Base-by-base conservation (phyloP, 1,140 invertebrate species). In the Cydia amplana region DNA sequence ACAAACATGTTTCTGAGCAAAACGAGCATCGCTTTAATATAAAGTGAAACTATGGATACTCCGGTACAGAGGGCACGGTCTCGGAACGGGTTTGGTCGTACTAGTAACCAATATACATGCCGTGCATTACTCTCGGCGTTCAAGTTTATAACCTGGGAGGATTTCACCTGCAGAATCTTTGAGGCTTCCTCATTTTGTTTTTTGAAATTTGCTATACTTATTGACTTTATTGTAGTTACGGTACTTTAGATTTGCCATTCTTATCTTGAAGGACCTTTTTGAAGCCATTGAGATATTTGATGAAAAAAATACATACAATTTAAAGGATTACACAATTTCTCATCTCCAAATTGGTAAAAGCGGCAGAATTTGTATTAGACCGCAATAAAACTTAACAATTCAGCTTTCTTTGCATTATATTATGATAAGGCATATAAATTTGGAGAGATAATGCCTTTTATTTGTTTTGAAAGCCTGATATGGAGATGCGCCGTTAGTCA, bases 41-140 rank as follows among this genome's bases (percentile, higher is more conserved):
- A 60, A 60, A 60, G 55, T 60, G 55, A 60, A 60, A 60, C 55
- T 60, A 60, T 60, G 55, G 55, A n/a, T 60, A n/a, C n/a, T 5
- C 16, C 55, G 55, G 55, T 23, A 60, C 55, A 60, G 55, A 60
- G 55, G 55, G 55, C 55, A 60, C 55, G 55, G 43, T 12, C 55
- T 55, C 51, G 10, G 55, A 60, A 60, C 55, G 55, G 55, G 55
- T 60, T 60, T 60, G 3, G 55, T 18, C 55, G 55, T 60, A 60
- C 55, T 60, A 60, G 55, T 60, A 60, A 60, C 55, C 55, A 60
- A 60, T 60, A 60, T 60, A 60, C 55, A 60, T 60, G 55, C 55
- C 20, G 55, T 60, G 55, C 55, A 60, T 60, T 60, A 60, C 55
- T 60, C 55, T 60, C 55, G 10, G 20, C 55, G n/a, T 60, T 60